Evolutionary conservation across 2,797 vertebrate genomes (phyloP).

Genomic region (Crocodylus rhombifer): DNA sequence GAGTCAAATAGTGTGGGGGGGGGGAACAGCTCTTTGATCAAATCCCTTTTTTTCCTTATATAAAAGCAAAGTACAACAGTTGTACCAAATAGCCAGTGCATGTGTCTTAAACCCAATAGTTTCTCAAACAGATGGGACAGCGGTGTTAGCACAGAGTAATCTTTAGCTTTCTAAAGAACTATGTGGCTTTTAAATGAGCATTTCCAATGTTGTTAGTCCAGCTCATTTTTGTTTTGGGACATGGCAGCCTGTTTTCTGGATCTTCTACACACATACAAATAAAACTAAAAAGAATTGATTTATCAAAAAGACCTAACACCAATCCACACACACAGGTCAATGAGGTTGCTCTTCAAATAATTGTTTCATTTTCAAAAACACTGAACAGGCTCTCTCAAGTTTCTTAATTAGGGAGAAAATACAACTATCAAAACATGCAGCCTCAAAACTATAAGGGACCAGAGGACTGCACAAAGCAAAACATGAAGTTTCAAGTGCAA

Average conservation of each 20-base stretch:
- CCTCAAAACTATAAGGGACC: background rate
- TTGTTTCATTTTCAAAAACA: background rate
- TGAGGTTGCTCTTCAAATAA: background rate
- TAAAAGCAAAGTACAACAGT: background rate
- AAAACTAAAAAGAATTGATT: background rate
- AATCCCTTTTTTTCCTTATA: background rate
- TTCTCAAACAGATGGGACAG: background rate
- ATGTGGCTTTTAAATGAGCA: background rate
- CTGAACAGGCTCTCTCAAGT: background rate
- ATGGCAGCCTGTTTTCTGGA: background rate
- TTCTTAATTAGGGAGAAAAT: background rate
- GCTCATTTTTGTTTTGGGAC: background rate
- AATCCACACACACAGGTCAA: background rate
- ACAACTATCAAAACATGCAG: background rate
- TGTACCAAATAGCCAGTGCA: background rate
- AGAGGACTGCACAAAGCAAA: background rate
- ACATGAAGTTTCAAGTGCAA: background rate
- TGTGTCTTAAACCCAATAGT: background rate
- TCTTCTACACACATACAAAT: accelerated
- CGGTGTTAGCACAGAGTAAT: background rate
- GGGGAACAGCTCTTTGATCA: background rate
- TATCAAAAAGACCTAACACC: background rate
- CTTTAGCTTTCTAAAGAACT: background rate
- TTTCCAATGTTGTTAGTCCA: background rate
- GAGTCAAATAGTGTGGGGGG: background rate